Base-by-base conservation (phyloP, 2,888 invertebrate genomes). In the Torymus auratus region DNA sequence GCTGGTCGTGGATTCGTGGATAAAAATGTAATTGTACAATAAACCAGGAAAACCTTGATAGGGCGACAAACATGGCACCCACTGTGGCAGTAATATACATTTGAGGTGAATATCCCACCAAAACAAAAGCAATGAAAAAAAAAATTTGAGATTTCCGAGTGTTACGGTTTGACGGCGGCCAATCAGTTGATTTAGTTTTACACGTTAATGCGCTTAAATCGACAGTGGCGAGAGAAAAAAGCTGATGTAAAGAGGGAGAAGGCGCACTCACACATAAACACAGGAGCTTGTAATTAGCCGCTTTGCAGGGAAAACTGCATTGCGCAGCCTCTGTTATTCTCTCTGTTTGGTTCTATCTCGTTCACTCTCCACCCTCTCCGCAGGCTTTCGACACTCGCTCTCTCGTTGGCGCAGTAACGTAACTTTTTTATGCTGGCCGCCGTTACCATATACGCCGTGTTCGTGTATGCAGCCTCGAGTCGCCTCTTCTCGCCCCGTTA, bases 231-330 rank as follows among this genome's bases (percentile, higher is more conserved):
- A 50, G 65, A 17, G 52, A 50, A n/a, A 52, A 67, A 52, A 41
- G 3, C 28, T 28, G 28, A 5, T 28, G 28, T 28, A 28, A 28
- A 28, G 28, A 28, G 28, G 28, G 7, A 28, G 3, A 28, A 28
- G 3, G 3, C 7, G 7, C 28, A 28, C 61, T 3, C 82, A 83
- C 81, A 83, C 69, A 72, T 68, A 76, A 56, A 83, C 56, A 58
- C 62, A 58, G 41, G 0, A 20, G 65, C 56, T 65, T 65, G 56
- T 65, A 74, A 74, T 74, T 74, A 74, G 65, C 65, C 65, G 65
- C 58, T 65, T 74, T 58, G 14, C 58, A 13, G 50, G 56, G 20
- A 65, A 65, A 74, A 74, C 74, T 74, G 74, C 74, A 56, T 56
- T 74, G 74, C 74, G 56, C 74, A 65, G 74, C n/a, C 61, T 52